A percentile compares a stretch with the other conserved stretches of the same genome.
Evolutionary conservation across 2,888 invertebrate species (phyloP).

Genomic region (Magallana nippona): DNA sequence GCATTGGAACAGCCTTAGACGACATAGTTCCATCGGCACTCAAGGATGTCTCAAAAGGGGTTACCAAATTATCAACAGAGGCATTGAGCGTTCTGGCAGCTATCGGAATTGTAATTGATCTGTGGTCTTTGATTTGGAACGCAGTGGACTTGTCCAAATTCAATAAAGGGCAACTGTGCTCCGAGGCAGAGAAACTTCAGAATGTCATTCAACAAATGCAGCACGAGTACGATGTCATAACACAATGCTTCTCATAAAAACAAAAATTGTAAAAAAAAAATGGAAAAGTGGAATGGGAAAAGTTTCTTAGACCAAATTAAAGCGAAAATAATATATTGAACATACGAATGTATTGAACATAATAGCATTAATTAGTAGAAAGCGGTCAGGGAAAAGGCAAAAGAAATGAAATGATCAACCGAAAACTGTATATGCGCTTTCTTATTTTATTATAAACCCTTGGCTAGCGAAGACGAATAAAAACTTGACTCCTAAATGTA

Average conservation of each 20-base stretch:
- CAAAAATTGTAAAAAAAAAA: too few relatives aligned
- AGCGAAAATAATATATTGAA: too few relatives aligned
- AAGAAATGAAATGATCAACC: too few relatives aligned
- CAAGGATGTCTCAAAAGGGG: background rate
- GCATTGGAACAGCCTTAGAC: background rate
- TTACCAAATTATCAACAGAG: background rate
- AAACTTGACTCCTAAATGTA: too few relatives aligned
- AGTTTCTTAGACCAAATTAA: too few relatives aligned
- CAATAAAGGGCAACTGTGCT: background rate
- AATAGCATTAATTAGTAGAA: too few relatives aligned
- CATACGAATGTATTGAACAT: too few relatives aligned
- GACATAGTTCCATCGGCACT: background rate
- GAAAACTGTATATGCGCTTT: too few relatives aligned
- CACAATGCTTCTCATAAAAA: background rate
- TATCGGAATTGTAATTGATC: constrained; percentile 7
- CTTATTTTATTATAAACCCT: too few relatives aligned
- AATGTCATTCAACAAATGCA: background rate
- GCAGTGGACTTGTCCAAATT: background rate
- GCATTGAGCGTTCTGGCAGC: background rate
- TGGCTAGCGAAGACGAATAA: too few relatives aligned
- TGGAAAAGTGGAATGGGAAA: too few relatives aligned
- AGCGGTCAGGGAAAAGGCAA: too few relatives aligned
- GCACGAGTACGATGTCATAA: background rate
- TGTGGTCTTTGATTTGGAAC: background rate
- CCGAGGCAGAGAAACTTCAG: background rate